Percentiles rank a stretch among this genome's conserved stretches.
phyloP scores from a whole-genome alignment of 2,113 vertebrate genomes.

The Pterophyllum scalare region DNA sequence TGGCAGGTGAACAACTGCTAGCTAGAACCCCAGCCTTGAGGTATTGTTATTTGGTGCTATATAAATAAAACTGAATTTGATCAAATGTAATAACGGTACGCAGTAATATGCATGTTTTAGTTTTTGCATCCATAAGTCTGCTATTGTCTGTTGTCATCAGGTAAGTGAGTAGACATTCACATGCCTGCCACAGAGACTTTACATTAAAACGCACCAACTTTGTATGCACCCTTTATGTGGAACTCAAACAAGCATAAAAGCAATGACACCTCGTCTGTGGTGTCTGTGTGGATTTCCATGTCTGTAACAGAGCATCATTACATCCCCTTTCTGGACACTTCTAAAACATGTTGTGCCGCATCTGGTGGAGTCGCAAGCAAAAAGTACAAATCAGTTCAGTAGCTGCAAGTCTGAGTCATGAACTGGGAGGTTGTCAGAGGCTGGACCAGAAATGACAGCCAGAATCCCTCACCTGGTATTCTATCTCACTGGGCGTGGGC shows the following conservation, averaged over 20 bases:
- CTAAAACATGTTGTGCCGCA: background rate
- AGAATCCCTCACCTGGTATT: slow-evolving; percentile 85
- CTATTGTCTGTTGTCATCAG: background rate
- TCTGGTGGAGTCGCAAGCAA: background rate
- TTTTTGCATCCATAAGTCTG: background rate
- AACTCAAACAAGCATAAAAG: background rate
- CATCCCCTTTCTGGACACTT: background rate
- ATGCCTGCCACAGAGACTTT: background rate
- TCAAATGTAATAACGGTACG: no score
- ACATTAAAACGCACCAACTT: background rate
- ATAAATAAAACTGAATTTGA: no score
- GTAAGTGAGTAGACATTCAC: background rate
- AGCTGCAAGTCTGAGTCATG: background rate
- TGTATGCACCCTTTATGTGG: background rate
- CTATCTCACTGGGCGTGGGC: slow-evolving; percentile 85
- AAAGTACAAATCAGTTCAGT: background rate
- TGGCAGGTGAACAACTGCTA: no score
- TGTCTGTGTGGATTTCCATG: background rate
- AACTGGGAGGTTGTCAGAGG: background rate
- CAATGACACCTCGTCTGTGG: background rate
- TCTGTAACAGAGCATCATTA: background rate
- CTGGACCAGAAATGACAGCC: background rate
- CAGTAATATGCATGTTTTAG: no score
- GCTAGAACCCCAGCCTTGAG: no score
- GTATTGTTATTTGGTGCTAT: no score